phyloP scores from a whole-genome alignment of 2,113 vertebrate genomes.

The Clarias batrachus region DNA sequence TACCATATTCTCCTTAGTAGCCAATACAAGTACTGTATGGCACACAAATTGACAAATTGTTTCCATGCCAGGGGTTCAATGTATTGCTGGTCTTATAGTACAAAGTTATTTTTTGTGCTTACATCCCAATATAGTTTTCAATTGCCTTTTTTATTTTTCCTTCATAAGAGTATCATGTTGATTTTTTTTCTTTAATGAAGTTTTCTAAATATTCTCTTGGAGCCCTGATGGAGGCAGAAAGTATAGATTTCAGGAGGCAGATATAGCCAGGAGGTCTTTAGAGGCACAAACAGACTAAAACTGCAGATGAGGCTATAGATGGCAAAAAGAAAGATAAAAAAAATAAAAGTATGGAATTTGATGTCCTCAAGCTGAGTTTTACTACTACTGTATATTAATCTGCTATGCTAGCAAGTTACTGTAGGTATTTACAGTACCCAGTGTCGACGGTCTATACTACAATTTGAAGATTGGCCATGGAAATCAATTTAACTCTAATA shows the following conservation, averaged over 20 bases:
- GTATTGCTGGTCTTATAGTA: neutral
- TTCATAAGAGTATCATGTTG: neutral
- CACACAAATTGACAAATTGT: conserved; percentile 26
- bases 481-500: neutral
- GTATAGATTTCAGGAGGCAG: neutral
- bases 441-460: neutral
- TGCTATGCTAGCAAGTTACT: neutral
- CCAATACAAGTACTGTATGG: conserved; percentile 52
- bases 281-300: neutral
- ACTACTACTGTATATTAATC: neutral
- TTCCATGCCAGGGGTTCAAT: conserved; percentile 47
- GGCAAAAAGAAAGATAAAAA: neutral
- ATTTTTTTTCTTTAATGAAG: neutral
- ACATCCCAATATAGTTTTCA: neutral
- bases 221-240: neutral
- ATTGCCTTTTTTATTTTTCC: neutral
- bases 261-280: neutral
- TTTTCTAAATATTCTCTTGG: neutral
- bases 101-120: neutral
- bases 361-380: neutral
- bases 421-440: too few species aligned
- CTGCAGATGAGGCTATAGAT: neutral
- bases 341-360: neutral
- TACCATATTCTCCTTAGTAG: conserved; percentile 56
- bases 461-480: neutral